Evolutionary conservation across 2,888 invertebrate genomes (phyloP), one percentile per base, ranked within the genome.

Genomic region (Dynastes hyllus): DNA sequence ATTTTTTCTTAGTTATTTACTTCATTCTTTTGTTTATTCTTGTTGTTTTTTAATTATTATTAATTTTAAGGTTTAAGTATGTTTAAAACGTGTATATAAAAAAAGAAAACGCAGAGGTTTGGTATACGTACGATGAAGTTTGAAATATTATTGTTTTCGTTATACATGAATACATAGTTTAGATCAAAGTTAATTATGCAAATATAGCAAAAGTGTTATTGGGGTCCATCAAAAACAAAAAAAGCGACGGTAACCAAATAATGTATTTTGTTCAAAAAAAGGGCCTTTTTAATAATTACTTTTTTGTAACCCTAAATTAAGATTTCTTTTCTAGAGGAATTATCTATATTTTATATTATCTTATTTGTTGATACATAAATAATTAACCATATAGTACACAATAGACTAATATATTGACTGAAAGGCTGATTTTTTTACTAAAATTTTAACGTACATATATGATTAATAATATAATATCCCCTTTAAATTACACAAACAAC

Each of bases 91-190:
- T 88, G 88, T 81, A 88, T 87, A 37, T 37, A 37, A 37, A 69
- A 51, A 67, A 67, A 67, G 32, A 88, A 84, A 81, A 85, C 83
- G 86, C 84, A 85, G 84, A 85, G 86, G 86, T 83, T 87, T 87
- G 86, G 89, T 89, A 89, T 89, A 89, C 89, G 89, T 88, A 88
- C 84, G 87, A 89, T 88, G 88, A 88, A 88, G 89, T 89, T 89
- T 89, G 85, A 86, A 88, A 88, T 87, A 87, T 86, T 87, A 87
- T 87, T 88, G 86, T 88, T 88, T 88, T 87, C 85, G 88, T 88
- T 88, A 86, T 84, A 82, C 84, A 85, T 83, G 82, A 81, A 81
- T 81, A 83, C 81, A 81, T 81, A 83, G 81, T 82, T 79, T 81
- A 81, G 77, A 80, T 80, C 79, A 71, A 78, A 75, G 80, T 80